A percentile compares a stretch with the other conserved stretches of the same genome.
Evolutionary conservation across 2,113 vertebrate genomes (phyloP).

Genomic region (Pica pica): DNA sequence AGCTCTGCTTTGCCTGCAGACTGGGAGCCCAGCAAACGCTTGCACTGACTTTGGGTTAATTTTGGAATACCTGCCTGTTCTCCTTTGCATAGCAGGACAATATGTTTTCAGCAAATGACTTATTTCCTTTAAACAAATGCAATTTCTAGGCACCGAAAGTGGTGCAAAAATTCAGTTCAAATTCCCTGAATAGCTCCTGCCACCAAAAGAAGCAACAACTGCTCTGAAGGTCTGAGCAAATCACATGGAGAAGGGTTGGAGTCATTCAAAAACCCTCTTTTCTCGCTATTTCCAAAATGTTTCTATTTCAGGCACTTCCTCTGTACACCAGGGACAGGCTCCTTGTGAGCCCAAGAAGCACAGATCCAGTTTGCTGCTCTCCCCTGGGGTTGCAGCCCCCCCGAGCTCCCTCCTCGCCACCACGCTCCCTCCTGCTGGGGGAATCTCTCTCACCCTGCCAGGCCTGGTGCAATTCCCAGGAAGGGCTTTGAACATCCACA

Average conservation of each 20-base stretch:
- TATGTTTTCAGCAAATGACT: background rate
- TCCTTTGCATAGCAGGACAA: background rate
- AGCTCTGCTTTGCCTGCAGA: background rate
- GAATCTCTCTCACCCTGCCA: background rate
- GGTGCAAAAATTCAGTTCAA: constrained; percentile 9
- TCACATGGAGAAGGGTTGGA: background rate
- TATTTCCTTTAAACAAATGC: background rate
- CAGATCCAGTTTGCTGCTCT: background rate
- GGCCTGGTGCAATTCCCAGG: background rate
- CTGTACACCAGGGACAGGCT: background rate
- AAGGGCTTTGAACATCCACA: rapidly evolving
- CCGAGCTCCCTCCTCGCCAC: background rate
- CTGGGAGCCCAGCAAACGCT: background rate
- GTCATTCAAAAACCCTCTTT: background rate
- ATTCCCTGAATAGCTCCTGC: background rate
- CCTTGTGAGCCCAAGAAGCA: background rate
- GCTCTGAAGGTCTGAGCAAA: background rate
- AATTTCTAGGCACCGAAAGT: background rate
- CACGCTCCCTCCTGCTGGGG: rapidly evolving
- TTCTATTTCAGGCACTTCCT: background rate
- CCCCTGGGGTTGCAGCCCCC: no score
- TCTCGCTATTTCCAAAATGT: background rate
- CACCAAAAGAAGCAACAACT: background rate
- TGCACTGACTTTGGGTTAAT: background rate
- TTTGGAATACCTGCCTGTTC: background rate